These are phyloP conservation scores for Dicrostonyx torquatus DNA, from an alignment of 2,797 vertebrate genomes.

Conservation along the genomic window DNA sequence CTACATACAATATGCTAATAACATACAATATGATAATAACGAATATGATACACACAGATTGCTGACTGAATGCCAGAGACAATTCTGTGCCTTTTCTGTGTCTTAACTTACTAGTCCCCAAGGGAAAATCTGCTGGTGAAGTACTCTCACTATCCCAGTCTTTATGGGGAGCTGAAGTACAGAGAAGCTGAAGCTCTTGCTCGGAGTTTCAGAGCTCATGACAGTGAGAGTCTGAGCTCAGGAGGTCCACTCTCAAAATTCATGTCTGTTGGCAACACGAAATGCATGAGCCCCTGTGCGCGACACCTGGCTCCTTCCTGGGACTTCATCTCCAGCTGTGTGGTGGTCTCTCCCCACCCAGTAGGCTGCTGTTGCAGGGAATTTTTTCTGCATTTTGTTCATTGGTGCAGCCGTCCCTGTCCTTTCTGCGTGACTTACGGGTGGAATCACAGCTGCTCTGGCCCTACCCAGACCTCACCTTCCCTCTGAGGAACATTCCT, in stretches of 20 bases:
- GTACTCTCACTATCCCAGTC: background rate
- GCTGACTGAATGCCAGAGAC: background rate
- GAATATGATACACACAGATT: too few relatives aligned
- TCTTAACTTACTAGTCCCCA: background rate
- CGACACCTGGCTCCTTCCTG: rapidly evolving
- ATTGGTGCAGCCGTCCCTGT: background rate
- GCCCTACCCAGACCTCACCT: background rate
- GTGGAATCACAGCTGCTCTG: background rate
- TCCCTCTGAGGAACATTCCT: background rate
- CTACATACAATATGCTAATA: too few relatives aligned
- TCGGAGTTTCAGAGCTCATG: background rate
- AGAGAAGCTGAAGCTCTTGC: background rate
- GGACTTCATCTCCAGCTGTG: background rate
- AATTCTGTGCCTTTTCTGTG: background rate
- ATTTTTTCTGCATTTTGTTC: background rate
- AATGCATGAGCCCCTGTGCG: rapidly evolving
- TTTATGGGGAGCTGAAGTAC: background rate
- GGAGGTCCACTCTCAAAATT: background rate
- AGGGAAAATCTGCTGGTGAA: background rate
- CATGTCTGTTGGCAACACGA: background rate
- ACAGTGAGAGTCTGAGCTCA: background rate
- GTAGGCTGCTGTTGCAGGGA: background rate
- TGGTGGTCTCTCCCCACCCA: background rate
- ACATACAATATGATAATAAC: background rate
- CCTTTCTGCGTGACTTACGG: background rate